Evolutionary conservation across 2,888 invertebrate genomes (phyloP), one percentile per base, ranked within the genome.

Genomic region (Coelinius sp.): DNA sequence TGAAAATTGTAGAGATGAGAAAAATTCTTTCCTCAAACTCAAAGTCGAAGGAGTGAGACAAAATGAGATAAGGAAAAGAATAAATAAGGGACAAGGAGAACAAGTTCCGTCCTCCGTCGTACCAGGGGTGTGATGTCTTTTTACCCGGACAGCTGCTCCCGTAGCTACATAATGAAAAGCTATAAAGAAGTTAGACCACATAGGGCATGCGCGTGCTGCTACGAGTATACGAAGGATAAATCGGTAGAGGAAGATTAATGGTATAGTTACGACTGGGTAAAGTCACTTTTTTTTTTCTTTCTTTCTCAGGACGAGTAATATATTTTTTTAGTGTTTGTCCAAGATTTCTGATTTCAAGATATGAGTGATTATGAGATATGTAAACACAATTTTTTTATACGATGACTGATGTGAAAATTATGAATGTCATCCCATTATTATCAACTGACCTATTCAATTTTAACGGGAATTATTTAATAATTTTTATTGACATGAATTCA

Each of bases 171-270:
- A 82, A 81, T 81, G 78, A 81, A 81, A 80, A 79, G 80, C 80
- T 77, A 80, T 82, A 82, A 82, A 82, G 82, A 83, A 81, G 80
- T 80, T 78, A 80, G 82, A 81, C 82, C 83, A 79, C 82, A 80
- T 78, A 77, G 79, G 78, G 79, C 75, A 77, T 77, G 80, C 81
- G 81, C 83, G 83, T 83, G 83, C 82, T 78, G 76, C 76, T 80
- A 77, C 80, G 80, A 81, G 79, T 79, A 81, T 83, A 79, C 79
- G 76, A 76, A 76, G 81, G 82, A 71, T 76, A 75, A 83, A 83
- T 82, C 81, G 81, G 79, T 77, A 79, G 79, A 81, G 81, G 79
- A 81, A 83, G 83, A 83, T 83, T 82, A 83, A 81, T 82, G 81
- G 81, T 77, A 71, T 76, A 75, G 76, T 77, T 75, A 73, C 63